Base-by-base conservation (phyloP, 2,888 invertebrate species). In the Ferrisia virgata region DNA sequence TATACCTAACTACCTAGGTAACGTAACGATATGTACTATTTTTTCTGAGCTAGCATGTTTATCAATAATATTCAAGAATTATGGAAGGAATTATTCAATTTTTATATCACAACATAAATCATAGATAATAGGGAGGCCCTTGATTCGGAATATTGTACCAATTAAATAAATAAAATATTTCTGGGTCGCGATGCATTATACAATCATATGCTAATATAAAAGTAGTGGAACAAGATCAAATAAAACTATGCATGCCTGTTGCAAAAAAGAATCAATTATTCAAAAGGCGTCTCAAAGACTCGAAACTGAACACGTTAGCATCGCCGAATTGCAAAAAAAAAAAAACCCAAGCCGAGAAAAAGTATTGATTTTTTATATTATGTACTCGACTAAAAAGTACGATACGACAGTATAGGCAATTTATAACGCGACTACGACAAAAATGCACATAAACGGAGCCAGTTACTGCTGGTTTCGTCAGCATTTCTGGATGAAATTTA, bases 261-360 rank as follows among this genome's bases (percentile, higher is more conserved):
- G 82, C 82, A 82, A 82, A 64, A 80, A 80, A 15, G 22, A 69
- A 82, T 82, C 82, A 82, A 82, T 82, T 82, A 82, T 82, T 82
- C 82, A 82, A 22, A 36, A 58, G 82, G 82, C 82, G 82, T 82
- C 82, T 64, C 64, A 15, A 36, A 82, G 82, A 64, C 82, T 36
- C 82, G 82, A 64, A 64, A 81, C 43, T 15, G 33, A 53, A 81
- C 33, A 81, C 43, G 47, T 79, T 79, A 22, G 8, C 36, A 36
- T 8, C 36, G 36, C 47, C 79, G 79, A 79, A 79, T 69, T 22
- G 53, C 58, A 22, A 82, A 76, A 69, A 64, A 2, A 5, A 8
- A 43, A 79, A 47, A 82, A n/a, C 64, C 64, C 9, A 64, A 36
- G 31, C 47, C 53, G 80, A 58, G 82, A 82, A 82, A 80, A 82